A percentile compares a stretch with the other conserved stretches of the same genome.
phyloP scores from a whole-genome alignment of 2,888 invertebrate genomes.

The Pharmacophagus antenor region DNA sequence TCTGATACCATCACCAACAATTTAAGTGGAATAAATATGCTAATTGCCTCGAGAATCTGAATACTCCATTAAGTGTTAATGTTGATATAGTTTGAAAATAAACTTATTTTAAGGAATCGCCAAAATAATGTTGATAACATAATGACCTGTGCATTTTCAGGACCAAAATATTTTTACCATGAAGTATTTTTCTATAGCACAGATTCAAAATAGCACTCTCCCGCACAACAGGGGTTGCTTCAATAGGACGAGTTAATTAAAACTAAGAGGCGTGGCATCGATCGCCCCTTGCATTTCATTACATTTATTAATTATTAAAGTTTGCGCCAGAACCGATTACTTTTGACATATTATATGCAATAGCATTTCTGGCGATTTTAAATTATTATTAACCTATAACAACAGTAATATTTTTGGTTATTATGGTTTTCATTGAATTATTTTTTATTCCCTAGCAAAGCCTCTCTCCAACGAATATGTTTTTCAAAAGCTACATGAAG shows the following conservation, averaged over 20 bases:
- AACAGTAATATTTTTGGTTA: too few relatives aligned
- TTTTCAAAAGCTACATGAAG: too few relatives aligned
- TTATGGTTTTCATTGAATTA: too few relatives aligned
- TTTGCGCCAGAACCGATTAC: too few relatives aligned
- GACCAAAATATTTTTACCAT: background rate
- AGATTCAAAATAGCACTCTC: background rate
- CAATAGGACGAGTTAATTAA: slow-evolving; percentile 15
- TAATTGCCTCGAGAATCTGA: slow-evolving; percentile 18
- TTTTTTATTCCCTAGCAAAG: too few relatives aligned
- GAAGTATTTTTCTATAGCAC: background rate
- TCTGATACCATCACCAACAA: slow-evolving; percentile 10
- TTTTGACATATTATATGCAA: too few relatives aligned
- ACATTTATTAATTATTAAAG: background rate
- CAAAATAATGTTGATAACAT: background rate
- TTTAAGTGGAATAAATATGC: slow-evolving; percentile 15
- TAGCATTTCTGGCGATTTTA: too few relatives aligned
- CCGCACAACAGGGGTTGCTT: background rate
- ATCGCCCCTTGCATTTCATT: slow-evolving; percentile 12
- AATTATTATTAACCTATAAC: too few relatives aligned
- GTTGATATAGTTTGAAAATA: background rate
- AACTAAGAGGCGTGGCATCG: slow-evolving; percentile 12
- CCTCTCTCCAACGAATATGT: too few relatives aligned
- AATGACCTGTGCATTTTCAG: background rate
- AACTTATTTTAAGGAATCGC: background rate
- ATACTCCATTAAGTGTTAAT: slow-evolving; percentile 3